These are phyloP conservation scores for Dicentrarchus labrax DNA, from an alignment of 2,113 vertebrate genomes.

Conservation along the genomic window DNA sequence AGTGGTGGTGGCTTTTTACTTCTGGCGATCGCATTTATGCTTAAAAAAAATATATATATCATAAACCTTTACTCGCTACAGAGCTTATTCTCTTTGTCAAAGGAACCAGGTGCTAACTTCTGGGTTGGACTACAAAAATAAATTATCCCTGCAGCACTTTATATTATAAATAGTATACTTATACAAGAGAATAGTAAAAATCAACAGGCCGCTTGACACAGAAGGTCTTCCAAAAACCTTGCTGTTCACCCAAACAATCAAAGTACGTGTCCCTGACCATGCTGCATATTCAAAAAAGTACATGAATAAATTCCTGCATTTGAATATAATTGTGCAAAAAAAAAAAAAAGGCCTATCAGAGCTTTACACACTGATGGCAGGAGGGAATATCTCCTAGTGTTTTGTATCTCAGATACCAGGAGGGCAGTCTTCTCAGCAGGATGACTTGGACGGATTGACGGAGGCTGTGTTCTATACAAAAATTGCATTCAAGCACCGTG, in stretches of 20 bases:
- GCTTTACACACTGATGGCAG: not conserved
- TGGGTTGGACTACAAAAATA: no score
- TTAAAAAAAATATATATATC: no score
- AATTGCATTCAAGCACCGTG: not conserved
- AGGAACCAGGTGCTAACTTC: no score
- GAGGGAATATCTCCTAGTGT: not conserved
- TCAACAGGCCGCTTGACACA: not conserved
- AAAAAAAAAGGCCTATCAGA: not conserved
- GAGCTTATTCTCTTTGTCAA: no score
- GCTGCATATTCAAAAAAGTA: slow-evolving; percentile 18
- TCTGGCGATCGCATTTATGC: no score
- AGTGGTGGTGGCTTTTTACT: no score
- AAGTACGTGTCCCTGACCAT: not conserved
- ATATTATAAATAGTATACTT: no score
- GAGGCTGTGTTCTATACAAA: not conserved
- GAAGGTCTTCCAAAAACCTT: slow-evolving; percentile 12
- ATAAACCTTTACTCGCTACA: no score
- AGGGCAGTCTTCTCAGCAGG: not conserved
- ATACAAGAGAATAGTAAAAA: slow-evolving; percentile 12
- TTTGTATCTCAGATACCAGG: not conserved
- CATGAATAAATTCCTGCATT: slow-evolving; percentile 23
- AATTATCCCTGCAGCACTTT: no score
- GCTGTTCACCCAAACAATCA: not conserved
- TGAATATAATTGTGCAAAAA: slow-evolving; percentile 38
- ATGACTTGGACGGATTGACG: slow-evolving; percentile 28